These are phyloP conservation scores for Peromyscus californicus DNA, from an alignment of 2,113 vertebrate species.

Conservation along the genomic window DNA sequence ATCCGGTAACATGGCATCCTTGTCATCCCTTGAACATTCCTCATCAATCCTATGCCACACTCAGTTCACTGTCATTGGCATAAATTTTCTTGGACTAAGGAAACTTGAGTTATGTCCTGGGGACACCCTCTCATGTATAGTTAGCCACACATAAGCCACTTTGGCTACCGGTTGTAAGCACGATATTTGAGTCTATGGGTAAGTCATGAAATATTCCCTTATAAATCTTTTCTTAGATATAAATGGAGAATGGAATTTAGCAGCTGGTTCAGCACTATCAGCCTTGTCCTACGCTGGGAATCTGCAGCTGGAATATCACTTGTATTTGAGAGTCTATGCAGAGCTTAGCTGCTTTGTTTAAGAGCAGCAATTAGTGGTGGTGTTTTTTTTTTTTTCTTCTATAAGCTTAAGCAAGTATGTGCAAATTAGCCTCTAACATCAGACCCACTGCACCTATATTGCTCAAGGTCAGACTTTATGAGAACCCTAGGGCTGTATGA, in stretches of 20 bases:
- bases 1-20: accelerated
- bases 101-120: neutral
- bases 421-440: neutral
- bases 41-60: accelerated
- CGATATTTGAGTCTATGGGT: neutral
- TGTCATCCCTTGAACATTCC: neutral
- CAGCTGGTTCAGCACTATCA: neutral
- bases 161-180: neutral
- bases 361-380: neutral
- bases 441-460: neutral
- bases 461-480: neutral
- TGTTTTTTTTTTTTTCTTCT: neutral
- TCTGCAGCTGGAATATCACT: neutral
- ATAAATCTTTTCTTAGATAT: neutral
- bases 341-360: neutral
- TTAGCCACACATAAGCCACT: neutral
- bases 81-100: neutral
- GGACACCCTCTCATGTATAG: neutral
- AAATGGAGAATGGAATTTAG: neutral
- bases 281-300: neutral
- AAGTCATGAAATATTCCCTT: neutral
- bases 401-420: conserved; percentile 6
- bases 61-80: neutral
- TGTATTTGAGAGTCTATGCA: neutral
- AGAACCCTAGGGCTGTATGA: neutral